Conservation (phyloP, 2,888 invertebrate genomes). For the Chydorus sphaericus region DNA sequence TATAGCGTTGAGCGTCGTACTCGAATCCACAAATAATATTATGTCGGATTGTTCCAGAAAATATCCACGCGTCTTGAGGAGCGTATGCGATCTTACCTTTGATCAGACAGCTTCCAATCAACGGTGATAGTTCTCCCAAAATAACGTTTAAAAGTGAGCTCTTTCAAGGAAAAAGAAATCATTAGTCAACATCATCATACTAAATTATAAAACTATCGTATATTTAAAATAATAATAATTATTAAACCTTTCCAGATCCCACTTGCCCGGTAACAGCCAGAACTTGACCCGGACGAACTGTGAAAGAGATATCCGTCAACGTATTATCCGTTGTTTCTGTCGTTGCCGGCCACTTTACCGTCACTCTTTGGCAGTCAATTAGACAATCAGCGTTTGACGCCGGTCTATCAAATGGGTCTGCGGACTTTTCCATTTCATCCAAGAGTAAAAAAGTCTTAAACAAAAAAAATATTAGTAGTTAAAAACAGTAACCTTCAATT, state of each 20-base stretch:
- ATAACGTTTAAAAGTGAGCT: conserved; percentile 25
- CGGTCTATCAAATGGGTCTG: neutral
- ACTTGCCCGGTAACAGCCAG: conserved; percentile 60
- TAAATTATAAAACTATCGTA: neutral
- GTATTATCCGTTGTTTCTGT: neutral
- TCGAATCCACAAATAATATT: conserved; percentile 80
- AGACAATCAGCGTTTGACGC: neutral
- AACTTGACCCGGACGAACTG: conserved; percentile 22
- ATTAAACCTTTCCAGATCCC: conserved; percentile 60
- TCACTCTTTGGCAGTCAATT: conserved; percentile 1
- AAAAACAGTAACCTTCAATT: neutral
- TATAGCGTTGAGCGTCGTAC: conserved; percentile 31
- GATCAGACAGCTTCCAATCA: conserved; percentile 27
- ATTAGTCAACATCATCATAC: no score
- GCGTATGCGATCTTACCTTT: conserved; percentile 31
- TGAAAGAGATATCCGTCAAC: conserved; percentile 8
- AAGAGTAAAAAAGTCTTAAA: conserved; percentile 22
- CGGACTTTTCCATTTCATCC: conserved; percentile 4
- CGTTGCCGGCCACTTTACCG: conserved; percentile 11
- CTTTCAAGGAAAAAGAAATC: conserved; percentile 10
- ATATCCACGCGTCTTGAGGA: conserved; percentile 61
- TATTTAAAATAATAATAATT: no score
- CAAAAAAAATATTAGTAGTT: no score
- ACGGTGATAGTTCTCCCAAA: conserved; percentile 32
- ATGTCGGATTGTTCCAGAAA: conserved; percentile 62